These are phyloP conservation scores for Leptestheria dahalacensis DNA, from an alignment of 1,140 invertebrate genomes.

Conservation along the genomic window DNA sequence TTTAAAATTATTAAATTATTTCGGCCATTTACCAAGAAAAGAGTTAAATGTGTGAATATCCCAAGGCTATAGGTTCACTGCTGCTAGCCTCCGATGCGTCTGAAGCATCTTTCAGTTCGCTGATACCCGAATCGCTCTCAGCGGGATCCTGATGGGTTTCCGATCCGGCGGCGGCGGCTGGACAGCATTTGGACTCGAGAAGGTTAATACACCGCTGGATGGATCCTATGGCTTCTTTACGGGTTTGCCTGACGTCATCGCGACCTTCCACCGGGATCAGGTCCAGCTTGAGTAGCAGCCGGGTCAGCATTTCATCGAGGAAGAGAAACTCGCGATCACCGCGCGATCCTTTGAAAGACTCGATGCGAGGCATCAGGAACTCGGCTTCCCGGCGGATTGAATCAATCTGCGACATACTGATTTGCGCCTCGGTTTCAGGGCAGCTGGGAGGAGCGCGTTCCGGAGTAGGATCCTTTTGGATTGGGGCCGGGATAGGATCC, in stretches of 20 bases:
- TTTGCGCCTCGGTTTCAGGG: background rate
- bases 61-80: background rate
- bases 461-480: no score
- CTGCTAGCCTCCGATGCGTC: background rate
- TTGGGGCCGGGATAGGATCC: no score
- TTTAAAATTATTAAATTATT: background rate
- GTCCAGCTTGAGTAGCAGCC: conserved; percentile 33
- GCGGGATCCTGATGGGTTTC: no score
- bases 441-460: background rate
- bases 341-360: conserved; percentile 27
- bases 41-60: background rate
- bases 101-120: background rate
- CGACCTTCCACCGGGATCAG: conserved; percentile 31
- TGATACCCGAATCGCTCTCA: background rate
- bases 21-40: background rate
- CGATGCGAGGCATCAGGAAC: conserved; percentile 25
- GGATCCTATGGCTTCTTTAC: conserved; percentile 29
- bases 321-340: conserved; percentile 32
- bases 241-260: conserved; percentile 29
- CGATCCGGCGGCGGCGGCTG: background rate
- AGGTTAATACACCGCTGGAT: conserved; percentile 25
- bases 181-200: conserved; percentile 1
- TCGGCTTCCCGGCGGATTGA: conserved; percentile 24
- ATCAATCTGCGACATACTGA: conserved; percentile 20
- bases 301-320: conserved; percentile 37